Evolutionary conservation across 2,888 invertebrate genomes (phyloP).

Genomic region (Acronicta alni): DNA sequence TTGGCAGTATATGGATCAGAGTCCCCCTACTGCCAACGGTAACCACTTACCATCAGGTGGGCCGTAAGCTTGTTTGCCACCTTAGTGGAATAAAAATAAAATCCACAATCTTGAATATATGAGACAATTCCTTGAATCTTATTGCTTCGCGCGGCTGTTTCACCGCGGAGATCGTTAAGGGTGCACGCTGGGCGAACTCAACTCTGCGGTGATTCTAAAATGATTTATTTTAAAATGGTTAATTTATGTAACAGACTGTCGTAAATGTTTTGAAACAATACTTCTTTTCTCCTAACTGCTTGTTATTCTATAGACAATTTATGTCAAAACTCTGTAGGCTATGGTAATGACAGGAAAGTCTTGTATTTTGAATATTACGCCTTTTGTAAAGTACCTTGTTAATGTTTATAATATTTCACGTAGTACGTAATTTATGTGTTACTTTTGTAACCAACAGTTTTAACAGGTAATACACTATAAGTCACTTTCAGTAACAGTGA

Average conservation of each 20-base stretch:
- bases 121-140: too few relatives aligned
- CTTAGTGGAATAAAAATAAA: too few relatives aligned
- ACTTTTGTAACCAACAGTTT: constrained; percentile 19
- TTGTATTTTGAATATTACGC: constrained; percentile 40
- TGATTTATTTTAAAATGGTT: too few relatives aligned
- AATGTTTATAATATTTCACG: constrained; percentile 18
- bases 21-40: too few relatives aligned
- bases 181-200: too few relatives aligned
- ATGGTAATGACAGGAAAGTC: constrained; percentile 12
- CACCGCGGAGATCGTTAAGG: too few relatives aligned
- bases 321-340: constrained; percentile 38
- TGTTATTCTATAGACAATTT: constrained; percentile 36
- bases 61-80: too few relatives aligned
- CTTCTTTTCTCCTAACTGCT: constrained; percentile 27
- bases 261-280: constrained; percentile 6
- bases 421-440: constrained; percentile 30
- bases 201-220: too few relatives aligned
- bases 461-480: constrained; percentile 13
- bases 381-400: constrained; percentile 10
- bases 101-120: too few relatives aligned
- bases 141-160: too few relatives aligned
- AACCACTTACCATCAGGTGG: too few relatives aligned
- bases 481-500: constrained; percentile 8
- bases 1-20: too few relatives aligned
- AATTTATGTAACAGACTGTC: constrained; percentile 16